phyloP scores from a whole-genome alignment of 2,113 vertebrate genomes.

The Daphoenositta chrysoptera region DNA sequence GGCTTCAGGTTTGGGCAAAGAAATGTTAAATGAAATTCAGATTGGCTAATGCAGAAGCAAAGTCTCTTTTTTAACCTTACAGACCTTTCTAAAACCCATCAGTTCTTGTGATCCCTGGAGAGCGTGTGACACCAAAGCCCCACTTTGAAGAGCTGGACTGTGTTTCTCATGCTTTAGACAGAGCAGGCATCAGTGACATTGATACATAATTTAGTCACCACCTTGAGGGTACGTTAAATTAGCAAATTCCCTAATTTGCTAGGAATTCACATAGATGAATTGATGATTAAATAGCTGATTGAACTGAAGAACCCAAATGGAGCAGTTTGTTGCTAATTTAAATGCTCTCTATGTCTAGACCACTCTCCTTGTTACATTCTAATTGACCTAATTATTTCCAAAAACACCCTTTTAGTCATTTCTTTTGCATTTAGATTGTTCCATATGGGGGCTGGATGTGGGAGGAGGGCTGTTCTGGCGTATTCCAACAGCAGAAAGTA shows the following conservation, averaged over 20 bases:
- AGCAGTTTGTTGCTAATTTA: constrained; percentile 54
- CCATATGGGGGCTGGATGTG: neutral
- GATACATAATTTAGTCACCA: constrained; percentile 57
- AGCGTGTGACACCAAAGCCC: neutral
- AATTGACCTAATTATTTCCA: constrained; percentile 63
- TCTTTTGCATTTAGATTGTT: constrained; percentile 7
- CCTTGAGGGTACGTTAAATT: constrained; percentile 59
- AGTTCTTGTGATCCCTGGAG: neutral
- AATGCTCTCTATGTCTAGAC: constrained; percentile 47
- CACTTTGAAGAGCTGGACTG: neutral
- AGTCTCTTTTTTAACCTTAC: neutral
- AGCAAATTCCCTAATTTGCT: constrained; percentile 56
- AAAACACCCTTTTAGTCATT: constrained; percentile 37
- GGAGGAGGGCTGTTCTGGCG: constrained; percentile 6
- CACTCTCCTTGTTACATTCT: constrained; percentile 62
- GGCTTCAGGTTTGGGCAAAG: neutral
- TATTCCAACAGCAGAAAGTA: constrained; percentile 15
- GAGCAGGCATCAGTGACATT: constrained; percentile 27
- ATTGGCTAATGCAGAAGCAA: neutral
- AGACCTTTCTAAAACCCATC: neutral
- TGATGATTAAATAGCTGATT: constrained; percentile 60
- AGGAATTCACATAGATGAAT: constrained; percentile 45
- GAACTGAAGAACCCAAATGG: constrained; percentile 46
- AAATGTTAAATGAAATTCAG: neutral
- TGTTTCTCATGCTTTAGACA: neutral